Evolutionary conservation across 2,888 invertebrate species (phyloP).

Genomic region (Philonicus albiceps): DNA sequence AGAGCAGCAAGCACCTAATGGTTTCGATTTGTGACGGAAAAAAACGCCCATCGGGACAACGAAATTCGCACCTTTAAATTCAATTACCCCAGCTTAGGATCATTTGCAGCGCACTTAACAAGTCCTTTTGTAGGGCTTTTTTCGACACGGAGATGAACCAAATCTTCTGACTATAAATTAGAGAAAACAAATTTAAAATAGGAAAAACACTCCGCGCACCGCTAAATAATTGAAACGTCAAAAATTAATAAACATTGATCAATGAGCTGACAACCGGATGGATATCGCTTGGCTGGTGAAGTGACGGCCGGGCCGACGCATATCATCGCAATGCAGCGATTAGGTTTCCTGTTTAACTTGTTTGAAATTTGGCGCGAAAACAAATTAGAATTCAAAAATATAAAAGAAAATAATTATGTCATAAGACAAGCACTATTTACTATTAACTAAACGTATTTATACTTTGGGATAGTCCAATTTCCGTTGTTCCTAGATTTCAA

Average conservation of each 20-base stretch:
- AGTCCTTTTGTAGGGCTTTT: neutral
- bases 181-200: conserved; percentile 17
- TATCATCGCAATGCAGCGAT: neutral
- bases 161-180: conserved; percentile 27
- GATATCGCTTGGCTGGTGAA: neutral
- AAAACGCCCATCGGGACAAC: conserved; percentile 21
- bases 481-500: too few species aligned
- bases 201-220: conserved; percentile 29
- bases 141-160: neutral
- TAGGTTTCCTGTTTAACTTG: neutral
- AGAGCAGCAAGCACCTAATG: neutral
- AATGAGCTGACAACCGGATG: neutral
- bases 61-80: conserved; percentile 1
- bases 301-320: neutral
- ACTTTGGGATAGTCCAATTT: too few species aligned
- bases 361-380: neutral
- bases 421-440: neutral
- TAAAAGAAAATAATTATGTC: neutral
- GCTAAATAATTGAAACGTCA: conserved; percentile 28
- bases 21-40: neutral
- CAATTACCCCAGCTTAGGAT: neutral
- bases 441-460: neutral
- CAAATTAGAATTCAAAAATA: neutral
- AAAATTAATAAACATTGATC: conserved; percentile 22
- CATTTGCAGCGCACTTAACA: neutral